Evolutionary conservation across 2,888 invertebrate genomes (phyloP), one percentile per base, ranked within the genome.

Genomic region (Euplagia quadripunctaria): DNA sequence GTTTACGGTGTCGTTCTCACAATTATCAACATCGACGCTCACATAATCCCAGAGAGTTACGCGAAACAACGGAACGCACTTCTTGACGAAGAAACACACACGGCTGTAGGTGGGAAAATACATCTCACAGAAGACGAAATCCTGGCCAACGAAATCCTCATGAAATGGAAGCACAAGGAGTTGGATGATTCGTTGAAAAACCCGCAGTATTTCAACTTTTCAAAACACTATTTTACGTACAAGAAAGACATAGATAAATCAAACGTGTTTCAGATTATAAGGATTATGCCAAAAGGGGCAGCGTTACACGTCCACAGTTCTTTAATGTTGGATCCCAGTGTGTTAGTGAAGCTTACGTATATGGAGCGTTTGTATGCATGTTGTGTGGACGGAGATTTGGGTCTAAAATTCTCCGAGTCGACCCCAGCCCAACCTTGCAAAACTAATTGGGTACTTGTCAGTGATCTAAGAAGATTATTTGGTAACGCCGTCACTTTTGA

Each of bases 231-330:
- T 81, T 96, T 98, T 83, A 89, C 94, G 0, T 96, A 97, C 1
- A 96, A 96, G 80, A 86, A 95, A 1, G 90, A 96, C 14, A 97
- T 98, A 17, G 93, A 96, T 20, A 88, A 93, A 0, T 98, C 98
- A 0, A 92, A 96, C 72, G 97, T 98, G 5, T 98, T 97, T 86
- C 90, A 97, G 79, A 94, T 97, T 6, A 96, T 98, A 11, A 93
- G 93, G 72, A 90, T 87, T 69, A 96, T 98, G 96, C 98, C 98
- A 0, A 98, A 98, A 93, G 98, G 98, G 0, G 97, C 96, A 0
- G 97, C 97, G 0, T 89, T 98, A 17, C 98, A 98, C 84, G 96
- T 97, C 0, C 98, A 98, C 85, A 96, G 97, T 81, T 96, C 97
- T 0, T 96, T 97, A 1, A 94, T 97, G 81, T 96, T 96, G 20